Evolutionary conservation across 2,113 vertebrate genomes (phyloP).

Genomic region (Tautogolabrus adspersus): DNA sequence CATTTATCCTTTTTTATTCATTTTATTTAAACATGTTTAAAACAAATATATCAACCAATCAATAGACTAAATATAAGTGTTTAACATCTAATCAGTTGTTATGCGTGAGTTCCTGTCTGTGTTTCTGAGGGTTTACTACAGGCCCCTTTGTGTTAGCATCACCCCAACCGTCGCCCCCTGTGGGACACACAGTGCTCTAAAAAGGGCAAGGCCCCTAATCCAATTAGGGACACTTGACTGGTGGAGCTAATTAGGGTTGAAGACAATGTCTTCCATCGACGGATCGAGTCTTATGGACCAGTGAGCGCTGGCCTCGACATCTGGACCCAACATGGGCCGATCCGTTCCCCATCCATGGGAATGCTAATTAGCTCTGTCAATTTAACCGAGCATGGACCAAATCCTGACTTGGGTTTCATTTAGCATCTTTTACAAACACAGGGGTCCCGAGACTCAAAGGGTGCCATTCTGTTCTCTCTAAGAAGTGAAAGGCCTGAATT

Average conservation of each 20-base stretch:
- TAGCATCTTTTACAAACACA: conserved; percentile 30
- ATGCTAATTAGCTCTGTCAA: conserved; percentile 64
- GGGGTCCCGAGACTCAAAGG: background rate
- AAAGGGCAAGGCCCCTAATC: conserved; percentile 64
- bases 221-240: conserved; percentile 81
- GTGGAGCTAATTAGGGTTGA: conserved; percentile 71
- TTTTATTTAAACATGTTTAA: too few species aligned
- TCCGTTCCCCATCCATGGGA: conserved; percentile 48
- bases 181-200: conserved; percentile 33
- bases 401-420: conserved; percentile 19
- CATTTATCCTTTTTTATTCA: too few species aligned
- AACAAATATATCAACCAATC: too few species aligned
- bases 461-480: conserved; percentile 10
- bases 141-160: conserved; percentile 8
- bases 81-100: conserved; percentile 19
- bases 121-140: conserved; percentile 4
- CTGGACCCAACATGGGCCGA: conserved; percentile 60
- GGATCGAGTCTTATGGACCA: conserved; percentile 70
- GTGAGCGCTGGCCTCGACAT: conserved; percentile 58
- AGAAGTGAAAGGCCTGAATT: conserved; percentile 20
- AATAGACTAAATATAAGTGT: background rate
- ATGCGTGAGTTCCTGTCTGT: background rate
- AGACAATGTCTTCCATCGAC: conserved; percentile 69
- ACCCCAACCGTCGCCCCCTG: background rate
- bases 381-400: conserved; percentile 16